These are phyloP conservation scores for Cepaea hortensis DNA, from an alignment of 2,888 invertebrate species.

Conservation along the genomic window DNA sequence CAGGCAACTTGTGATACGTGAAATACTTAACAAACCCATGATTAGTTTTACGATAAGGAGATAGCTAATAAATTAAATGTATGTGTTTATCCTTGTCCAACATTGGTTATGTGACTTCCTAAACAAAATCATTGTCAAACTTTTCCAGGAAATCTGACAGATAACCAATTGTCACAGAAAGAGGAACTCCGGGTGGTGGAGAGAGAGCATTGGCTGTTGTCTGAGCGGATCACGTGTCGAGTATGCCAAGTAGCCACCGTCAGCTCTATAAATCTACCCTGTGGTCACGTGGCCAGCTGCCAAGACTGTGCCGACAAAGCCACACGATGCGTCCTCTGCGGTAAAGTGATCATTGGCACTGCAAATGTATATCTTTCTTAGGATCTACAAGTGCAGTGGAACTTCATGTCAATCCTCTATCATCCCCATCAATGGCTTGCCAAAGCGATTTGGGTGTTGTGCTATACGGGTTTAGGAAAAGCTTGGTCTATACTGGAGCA, in stretches of 20 bases:
- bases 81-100: too few species aligned
- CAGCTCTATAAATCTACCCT: slow-evolving; percentile 49
- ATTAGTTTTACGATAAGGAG: too few species aligned
- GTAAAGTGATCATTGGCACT: slow-evolving; percentile 11
- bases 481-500: too few species aligned
- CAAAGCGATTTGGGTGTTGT: too few species aligned
- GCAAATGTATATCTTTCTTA: slow-evolving; percentile 31
- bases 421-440: too few species aligned
- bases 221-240: slow-evolving; percentile 13
- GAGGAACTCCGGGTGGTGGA: slow-evolving; percentile 42
- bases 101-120: too few species aligned
- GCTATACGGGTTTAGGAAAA: too few species aligned
- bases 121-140: neutral
- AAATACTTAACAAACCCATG: too few species aligned
- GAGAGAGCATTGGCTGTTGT: slow-evolving; percentile 25
- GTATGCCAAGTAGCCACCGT: slow-evolving; percentile 21
- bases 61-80: too few species aligned
- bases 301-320: slow-evolving; percentile 40
- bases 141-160: neutral
- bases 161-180: neutral
- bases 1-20: too few species aligned
- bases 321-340: slow-evolving; percentile 39
- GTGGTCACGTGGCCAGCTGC: slow-evolving; percentile 50
- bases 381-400: neutral
- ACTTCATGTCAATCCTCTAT: neutral